These are phyloP conservation scores for Protodeltote pygarga DNA, from an alignment of 2,888 invertebrate species.

Conservation along the genomic window DNA sequence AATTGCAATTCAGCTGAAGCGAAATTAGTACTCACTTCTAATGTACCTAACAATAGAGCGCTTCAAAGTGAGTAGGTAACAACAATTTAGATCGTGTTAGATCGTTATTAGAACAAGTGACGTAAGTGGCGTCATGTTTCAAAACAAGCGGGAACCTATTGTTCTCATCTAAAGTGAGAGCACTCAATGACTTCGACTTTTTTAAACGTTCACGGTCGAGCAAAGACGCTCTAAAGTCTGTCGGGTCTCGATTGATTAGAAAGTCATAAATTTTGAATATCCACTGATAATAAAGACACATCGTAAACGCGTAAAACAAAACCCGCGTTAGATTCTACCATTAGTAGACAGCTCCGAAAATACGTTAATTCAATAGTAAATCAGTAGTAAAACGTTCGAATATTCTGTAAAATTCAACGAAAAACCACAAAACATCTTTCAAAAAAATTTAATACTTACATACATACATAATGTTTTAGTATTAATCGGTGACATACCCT, in stretches of 20 bases:
- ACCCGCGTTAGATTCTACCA: neutral
- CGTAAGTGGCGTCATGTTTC: conserved; percentile 61
- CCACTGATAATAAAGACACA: neutral
- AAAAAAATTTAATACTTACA: too few relatives aligned
- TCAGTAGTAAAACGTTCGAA: too few relatives aligned
- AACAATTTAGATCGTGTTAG: conserved; percentile 53
- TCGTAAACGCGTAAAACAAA: neutral
- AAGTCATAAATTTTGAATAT: conserved; percentile 14
- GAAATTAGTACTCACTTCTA: conserved; percentile 50
- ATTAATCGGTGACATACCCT: too few relatives aligned
- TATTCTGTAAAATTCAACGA: too few relatives aligned
- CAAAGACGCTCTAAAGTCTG: conserved; percentile 27
- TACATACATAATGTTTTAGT: too few relatives aligned
- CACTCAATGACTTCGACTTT: conserved; percentile 52
- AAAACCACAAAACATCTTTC: too few relatives aligned
- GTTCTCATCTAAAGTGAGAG: conserved; percentile 58
- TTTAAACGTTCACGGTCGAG: conserved; percentile 52
- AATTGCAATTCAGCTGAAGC: conserved; percentile 54
- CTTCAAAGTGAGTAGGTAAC: conserved; percentile 42
- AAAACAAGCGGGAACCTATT: conserved; percentile 64
- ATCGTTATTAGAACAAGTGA: conserved; percentile 59
- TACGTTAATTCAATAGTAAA: conserved; percentile 5
- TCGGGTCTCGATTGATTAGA: conserved; percentile 8
- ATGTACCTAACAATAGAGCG: conserved; percentile 48
- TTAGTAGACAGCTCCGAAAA: neutral